Evolutionary conservation across 2,888 invertebrate genomes (phyloP).

Genomic region (Folsomia candida): DNA sequence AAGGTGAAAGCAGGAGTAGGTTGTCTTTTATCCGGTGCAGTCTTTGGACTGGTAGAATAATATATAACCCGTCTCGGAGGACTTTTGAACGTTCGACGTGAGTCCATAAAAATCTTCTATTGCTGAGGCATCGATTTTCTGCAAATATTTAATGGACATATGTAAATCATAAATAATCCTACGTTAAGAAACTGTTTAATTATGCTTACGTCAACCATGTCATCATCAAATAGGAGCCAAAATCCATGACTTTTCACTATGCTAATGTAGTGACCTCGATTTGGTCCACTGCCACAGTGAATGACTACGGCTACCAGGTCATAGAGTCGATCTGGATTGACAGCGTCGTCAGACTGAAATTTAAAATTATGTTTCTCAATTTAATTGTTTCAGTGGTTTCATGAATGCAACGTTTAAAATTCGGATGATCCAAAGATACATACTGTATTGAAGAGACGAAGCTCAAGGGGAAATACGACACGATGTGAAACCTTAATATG

Average conservation of each 20-base stretch:
- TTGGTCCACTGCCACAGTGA: slow-evolving; percentile 98
- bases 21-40: slow-evolving; percentile 44
- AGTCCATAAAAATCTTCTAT: slow-evolving; percentile 99
- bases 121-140: slow-evolving; percentile 98
- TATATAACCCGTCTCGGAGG: slow-evolving; percentile 99
- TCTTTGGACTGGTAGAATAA: slow-evolving; percentile 96
- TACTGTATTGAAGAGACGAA: slow-evolving; percentile 95
- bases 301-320: slow-evolving; percentile 99
- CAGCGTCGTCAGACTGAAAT: slow-evolving; percentile 91
- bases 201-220: slow-evolving; percentile 94
- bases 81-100: slow-evolving; percentile 97
- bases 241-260: slow-evolving; percentile 99
- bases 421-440: slow-evolving; percentile 57
- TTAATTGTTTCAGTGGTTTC: too few species aligned
- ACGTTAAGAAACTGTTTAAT: neutral
- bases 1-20: too few species aligned
- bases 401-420: too few species aligned
- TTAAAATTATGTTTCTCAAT: too few species aligned
- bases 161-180: neutral
- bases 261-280: slow-evolving; percentile 98
- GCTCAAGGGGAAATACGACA: slow-evolving; percentile 96
- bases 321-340: slow-evolving; percentile 95
- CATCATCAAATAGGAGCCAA: slow-evolving; percentile 99
- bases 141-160: slow-evolving; percentile 46
- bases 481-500: slow-evolving; percentile 99